Conservation (phyloP, 2,888 invertebrate genomes). For the Trichogramma dendrolimi region DNA sequence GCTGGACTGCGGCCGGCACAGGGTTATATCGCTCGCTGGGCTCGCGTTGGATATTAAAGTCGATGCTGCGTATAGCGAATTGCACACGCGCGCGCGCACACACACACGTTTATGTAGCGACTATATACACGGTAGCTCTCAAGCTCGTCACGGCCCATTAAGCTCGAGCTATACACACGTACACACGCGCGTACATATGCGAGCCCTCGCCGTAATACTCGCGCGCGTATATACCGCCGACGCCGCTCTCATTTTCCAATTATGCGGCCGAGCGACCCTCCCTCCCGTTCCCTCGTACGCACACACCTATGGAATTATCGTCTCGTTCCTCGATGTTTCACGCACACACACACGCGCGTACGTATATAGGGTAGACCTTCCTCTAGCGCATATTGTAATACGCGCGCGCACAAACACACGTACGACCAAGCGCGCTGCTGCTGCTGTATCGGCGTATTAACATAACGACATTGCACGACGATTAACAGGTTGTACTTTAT, state of each 20-base stretch:
- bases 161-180: neutral
- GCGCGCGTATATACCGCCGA: constrained; percentile 28
- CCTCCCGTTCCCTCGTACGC: no score
- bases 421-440: no score
- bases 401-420: no score
- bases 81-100: neutral
- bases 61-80: constrained; percentile 11
- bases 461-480: constrained; percentile 42
- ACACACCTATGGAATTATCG: no score
- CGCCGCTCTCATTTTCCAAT: constrained; percentile 42
- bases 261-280: constrained; percentile 39
- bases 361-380: no score
- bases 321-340: no score
- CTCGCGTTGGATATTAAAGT: constrained; percentile 15
- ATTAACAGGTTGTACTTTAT: constrained; percentile 40
- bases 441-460: constrained; percentile 41
- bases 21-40: no score
- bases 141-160: constrained; percentile 22
- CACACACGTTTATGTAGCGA: neutral
- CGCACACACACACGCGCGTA: no score
- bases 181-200: neutral
- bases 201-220: neutral
- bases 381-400: no score
- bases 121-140: neutral
- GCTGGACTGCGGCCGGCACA: no score